Conservation (phyloP, 2,113 vertebrate species). For the Genyomyrus donnyi region DNA sequence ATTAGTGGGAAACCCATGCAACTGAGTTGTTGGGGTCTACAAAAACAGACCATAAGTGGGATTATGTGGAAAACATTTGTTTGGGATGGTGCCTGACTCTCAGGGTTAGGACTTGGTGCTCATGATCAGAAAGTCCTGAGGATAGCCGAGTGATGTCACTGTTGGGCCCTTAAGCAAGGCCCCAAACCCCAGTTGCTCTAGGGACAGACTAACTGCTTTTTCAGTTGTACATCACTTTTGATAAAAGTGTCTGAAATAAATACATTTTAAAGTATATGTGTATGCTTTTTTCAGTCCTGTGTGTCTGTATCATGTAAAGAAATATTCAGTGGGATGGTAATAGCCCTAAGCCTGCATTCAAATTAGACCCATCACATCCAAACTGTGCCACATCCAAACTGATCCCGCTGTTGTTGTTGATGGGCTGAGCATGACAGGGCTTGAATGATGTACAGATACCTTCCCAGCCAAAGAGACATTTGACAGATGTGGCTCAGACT, state of each 20-base stretch:
- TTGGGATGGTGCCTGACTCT: not conserved
- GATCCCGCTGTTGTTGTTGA: not conserved
- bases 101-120: not conserved
- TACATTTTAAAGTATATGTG: not conserved
- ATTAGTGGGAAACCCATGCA: not conserved
- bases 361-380: not conserved
- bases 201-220: not conserved
- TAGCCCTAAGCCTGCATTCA: not conserved
- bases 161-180: not conserved
- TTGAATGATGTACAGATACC: not conserved
- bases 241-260: not conserved
- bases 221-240: not conserved
- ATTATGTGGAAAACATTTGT: not conserved
- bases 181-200: not conserved
- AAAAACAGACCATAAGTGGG: not conserved
- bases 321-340: not conserved
- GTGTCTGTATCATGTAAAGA: not conserved
- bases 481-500: not conserved
- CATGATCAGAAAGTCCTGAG: not conserved
- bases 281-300: not conserved
- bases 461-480: not conserved
- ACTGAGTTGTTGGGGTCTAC: not conserved
- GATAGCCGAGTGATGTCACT: not conserved
- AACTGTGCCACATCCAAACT: not conserved
- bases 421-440: not conserved